Base-by-base conservation (phyloP, 2,113 vertebrate species). In the Chamaetylas fuelleborni region DNA sequence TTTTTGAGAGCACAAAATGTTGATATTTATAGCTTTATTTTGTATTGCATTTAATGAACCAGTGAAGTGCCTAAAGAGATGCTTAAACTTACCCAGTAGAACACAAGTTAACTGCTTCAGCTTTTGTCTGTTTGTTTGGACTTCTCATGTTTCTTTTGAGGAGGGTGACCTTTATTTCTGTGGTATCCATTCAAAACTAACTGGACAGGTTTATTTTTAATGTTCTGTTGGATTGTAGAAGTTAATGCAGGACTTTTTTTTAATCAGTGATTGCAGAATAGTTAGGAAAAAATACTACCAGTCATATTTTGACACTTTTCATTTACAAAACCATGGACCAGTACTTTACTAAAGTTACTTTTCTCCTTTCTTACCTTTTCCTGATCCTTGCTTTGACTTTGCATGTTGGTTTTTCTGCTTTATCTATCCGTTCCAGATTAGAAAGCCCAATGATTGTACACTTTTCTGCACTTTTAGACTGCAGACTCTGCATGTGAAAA, bases 11-110 rank as follows among this genome's bases (percentile, higher is more conserved):
- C 98, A 98, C 97, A 98, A 97, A 86, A 79, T 95, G 93, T 87
- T 81, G 92, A 94, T 97, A 96, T 98, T 97, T 96, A 96, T 97
- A 98, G 98, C 97, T 98, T 98, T 98, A 98, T 96, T 97, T 98
- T 98, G 92, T 96, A 94, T 97, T 98, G 43, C 90, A 96, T 98
- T 95, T 95, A 96, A 91, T 74, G 95, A 98, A 97, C 96, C 97
- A 98, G 98, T 92, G 84, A 98, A 98, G 98, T 98, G 98, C 98
- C 98, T 98, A 92, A 97, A 97, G 97, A 97, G 96, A 97, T 92
- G 95, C 95, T 96, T 80, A 96, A 96, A 62, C 88, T 82, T 93
- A 90, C 89, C 95, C 71, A 16, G 74, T 90, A 96, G 95, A 93
- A 97, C 95, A 88, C 93, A 57, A 86, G 80, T 88, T 96, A 90